phyloP scores from a whole-genome alignment of 2,113 vertebrate genomes.

The Phylloscopus whistleri region DNA sequence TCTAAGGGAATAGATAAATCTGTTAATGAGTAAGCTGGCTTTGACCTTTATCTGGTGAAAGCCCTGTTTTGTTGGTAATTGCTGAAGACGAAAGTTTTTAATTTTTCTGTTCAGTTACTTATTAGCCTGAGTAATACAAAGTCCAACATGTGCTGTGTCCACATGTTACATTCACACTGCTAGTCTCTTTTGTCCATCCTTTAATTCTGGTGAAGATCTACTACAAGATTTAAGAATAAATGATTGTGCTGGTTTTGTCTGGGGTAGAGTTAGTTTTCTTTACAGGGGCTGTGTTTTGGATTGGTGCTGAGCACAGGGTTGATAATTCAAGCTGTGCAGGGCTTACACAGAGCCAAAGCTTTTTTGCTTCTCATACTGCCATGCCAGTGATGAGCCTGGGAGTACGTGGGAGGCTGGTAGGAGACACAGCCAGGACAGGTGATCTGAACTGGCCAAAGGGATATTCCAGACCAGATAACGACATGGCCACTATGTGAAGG shows the following conservation, averaged over 20 bases:
- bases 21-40: background rate
- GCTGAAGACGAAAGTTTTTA: background rate
- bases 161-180: accelerated
- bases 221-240: background rate
- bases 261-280: background rate
- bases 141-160: background rate
- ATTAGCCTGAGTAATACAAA: background rate
- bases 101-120: background rate
- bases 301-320: background rate
- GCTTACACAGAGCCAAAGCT: background rate
- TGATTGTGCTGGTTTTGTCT: background rate
- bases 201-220: background rate
- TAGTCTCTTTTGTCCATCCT: background rate
- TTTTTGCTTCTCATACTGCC: background rate
- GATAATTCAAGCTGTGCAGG: background rate
- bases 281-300: background rate
- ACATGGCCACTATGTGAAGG: background rate
- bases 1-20: background rate
- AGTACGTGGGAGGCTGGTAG: background rate
- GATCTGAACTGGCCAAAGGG: background rate
- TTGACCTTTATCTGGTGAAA: background rate
- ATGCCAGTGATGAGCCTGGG: background rate
- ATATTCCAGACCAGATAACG: background rate
- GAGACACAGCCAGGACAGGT: background rate
- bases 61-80: background rate